Conservation (phyloP, 2,113 vertebrate species). For the Tragelaphus buxtoni region DNA sequence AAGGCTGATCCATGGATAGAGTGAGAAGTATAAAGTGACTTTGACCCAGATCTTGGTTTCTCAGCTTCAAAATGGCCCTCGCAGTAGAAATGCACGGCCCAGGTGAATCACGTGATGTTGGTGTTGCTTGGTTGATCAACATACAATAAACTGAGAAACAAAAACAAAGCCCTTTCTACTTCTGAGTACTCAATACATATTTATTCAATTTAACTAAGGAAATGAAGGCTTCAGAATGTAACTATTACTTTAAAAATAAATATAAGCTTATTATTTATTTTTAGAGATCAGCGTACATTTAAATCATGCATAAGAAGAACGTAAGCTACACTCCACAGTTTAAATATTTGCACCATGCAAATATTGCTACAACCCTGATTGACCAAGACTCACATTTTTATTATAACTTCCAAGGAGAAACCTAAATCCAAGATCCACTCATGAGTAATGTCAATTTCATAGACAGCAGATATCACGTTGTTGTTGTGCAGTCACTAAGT, state of each 20-base stretch:
- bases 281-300: not conserved
- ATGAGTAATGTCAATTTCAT: not conserved
- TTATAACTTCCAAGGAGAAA: not conserved
- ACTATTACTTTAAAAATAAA: not conserved
- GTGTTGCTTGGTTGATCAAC: not conserved
- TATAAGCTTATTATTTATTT: not conserved
- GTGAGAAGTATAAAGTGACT: not conserved
- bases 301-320: not conserved
- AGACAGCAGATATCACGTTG: not conserved
- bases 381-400: not conserved
- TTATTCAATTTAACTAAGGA: not conserved
- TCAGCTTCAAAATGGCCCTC: not conserved
- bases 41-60: not conserved
- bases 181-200: not conserved
- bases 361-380: not conserved
- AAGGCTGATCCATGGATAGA: not conserved
- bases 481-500: not conserved
- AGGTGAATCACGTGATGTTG: not conserved
- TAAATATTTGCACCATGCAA: not conserved
- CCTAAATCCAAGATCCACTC: not conserved
- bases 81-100: not conserved
- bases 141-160: not conserved
- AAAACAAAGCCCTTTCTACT: not conserved
- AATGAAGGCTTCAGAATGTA: not conserved
- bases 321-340: not conserved